Conservation (phyloP, 2,888 invertebrate genomes). For the Melieria crassipennis region DNA sequence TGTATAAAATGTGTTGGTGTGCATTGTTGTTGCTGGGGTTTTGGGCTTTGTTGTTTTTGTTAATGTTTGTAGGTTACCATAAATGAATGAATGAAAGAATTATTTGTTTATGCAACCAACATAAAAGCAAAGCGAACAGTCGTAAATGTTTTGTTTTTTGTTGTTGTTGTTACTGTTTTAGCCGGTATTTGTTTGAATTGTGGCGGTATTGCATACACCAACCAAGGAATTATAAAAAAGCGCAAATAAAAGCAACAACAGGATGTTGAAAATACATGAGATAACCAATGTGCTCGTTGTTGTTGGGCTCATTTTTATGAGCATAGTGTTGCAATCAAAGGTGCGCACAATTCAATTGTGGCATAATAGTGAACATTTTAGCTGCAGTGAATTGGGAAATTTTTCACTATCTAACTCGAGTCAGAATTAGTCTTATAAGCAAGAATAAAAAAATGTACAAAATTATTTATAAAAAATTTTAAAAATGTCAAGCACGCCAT, state of each 20-base stretch:
- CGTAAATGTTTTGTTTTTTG: slow-evolving; percentile 9
- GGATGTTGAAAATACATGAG: too few relatives aligned
- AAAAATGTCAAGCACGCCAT: slow-evolving; percentile 42
- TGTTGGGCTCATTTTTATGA: too few relatives aligned
- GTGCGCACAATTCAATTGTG: too few relatives aligned
- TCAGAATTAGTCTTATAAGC: too few relatives aligned
- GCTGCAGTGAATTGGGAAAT: too few relatives aligned
- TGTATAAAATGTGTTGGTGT: not conserved
- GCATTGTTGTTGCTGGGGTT: slow-evolving; percentile 11
- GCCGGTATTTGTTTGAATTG: slow-evolving; percentile 25
- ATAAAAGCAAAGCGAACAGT: slow-evolving; percentile 25
- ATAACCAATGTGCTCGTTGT: too few relatives aligned
- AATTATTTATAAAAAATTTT: not conserved
- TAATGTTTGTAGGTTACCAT: slow-evolving; percentile 21
- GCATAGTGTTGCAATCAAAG: too few relatives aligned
- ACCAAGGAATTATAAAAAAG: slow-evolving; percentile 12
- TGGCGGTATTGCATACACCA: slow-evolving; percentile 19
- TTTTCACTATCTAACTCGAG: too few relatives aligned
- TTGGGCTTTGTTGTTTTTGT: slow-evolving; percentile 19
- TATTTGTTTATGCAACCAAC: slow-evolving; percentile 34
- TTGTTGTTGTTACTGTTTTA: slow-evolving; percentile 1
- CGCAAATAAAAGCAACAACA: not conserved
- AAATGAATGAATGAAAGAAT: slow-evolving; percentile 18
- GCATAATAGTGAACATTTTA: too few relatives aligned
- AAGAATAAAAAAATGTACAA: slow-evolving; percentile 1